Conservation (phyloP, 2,888 invertebrate species). For the Cryptophagus acutangulus region DNA sequence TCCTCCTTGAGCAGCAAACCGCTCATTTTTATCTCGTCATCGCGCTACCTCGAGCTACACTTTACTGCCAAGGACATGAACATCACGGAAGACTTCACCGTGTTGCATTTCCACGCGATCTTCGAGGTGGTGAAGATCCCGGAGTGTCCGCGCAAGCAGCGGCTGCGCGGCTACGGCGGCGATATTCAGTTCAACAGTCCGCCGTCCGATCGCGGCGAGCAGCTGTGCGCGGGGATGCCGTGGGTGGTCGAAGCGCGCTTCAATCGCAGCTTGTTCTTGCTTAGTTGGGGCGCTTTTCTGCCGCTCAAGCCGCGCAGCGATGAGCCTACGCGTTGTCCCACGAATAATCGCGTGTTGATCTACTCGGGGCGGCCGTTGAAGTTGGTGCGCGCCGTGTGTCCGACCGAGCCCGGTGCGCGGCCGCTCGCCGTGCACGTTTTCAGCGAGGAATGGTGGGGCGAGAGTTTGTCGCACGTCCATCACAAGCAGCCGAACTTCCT, state of each 20-base stretch:
- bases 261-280: slow-evolving; percentile 73
- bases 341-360: slow-evolving; percentile 72
- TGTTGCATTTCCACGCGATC: slow-evolving; percentile 71
- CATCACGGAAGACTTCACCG: slow-evolving; percentile 76
- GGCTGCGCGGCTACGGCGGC: slow-evolving; percentile 61
- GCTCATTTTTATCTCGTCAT: slow-evolving; percentile 60
- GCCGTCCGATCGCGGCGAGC: slow-evolving; percentile 55
- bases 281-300: slow-evolving; percentile 77
- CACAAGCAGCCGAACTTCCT: slow-evolving; percentile 58
- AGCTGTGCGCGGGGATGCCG: slow-evolving; percentile 69
- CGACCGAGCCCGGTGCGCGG: slow-evolving; percentile 61
- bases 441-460: slow-evolving; percentile 71
- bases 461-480: slow-evolving; percentile 37
- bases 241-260: slow-evolving; percentile 76
- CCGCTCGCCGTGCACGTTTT: slow-evolving; percentile 71
- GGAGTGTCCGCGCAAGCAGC: slow-evolving; percentile 61
- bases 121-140: slow-evolving; percentile 62
- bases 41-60: slow-evolving; percentile 68
- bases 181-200: slow-evolving; percentile 63
- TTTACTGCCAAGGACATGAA: slow-evolving; percentile 70
- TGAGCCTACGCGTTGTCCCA: slow-evolving; percentile 66
- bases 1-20: slow-evolving; percentile 56
- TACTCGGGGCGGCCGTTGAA: slow-evolving; percentile 69
- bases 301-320: slow-evolving; percentile 58
- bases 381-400: slow-evolving; percentile 65